Conservation (phyloP, 2,113 vertebrate species). For the Halcyon malimbica region DNA sequence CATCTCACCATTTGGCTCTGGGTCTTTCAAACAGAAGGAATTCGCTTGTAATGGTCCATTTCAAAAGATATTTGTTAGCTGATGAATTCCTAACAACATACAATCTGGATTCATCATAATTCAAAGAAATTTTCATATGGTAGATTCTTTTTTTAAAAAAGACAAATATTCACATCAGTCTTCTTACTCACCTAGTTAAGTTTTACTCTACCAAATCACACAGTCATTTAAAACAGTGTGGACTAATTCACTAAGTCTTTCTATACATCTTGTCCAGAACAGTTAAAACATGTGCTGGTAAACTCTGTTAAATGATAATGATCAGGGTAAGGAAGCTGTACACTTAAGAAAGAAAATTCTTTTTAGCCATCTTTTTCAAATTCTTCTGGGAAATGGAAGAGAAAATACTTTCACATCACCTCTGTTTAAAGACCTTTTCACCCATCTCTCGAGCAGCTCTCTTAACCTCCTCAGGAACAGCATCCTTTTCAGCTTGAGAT, state of each 20-base stretch:
- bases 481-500: slow-evolving; percentile 92
- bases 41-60: neutral
- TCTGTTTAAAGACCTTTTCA: slow-evolving; percentile 90
- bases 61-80: neutral
- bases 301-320: neutral
- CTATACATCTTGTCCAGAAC: neutral
- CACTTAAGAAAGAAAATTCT: neutral
- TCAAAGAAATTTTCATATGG: neutral
- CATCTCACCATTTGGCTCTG: neutral
- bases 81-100: neutral
- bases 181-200: neutral
- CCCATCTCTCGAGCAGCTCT: slow-evolving; percentile 91
- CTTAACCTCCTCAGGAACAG: slow-evolving; percentile 90
- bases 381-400: neutral
- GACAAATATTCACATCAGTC: neutral
- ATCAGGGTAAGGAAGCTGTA: neutral
- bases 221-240: neutral
- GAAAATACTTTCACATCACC: slow-evolving; percentile 58
- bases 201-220: neutral
- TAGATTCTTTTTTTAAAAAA: neutral
- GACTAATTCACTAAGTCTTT: neutral
- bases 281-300: neutral
- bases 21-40: neutral
- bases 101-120: neutral
- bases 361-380: neutral